Evolutionary conservation across 2,797 vertebrate species (phyloP).

Genomic region (Perodicticus potto): DNA sequence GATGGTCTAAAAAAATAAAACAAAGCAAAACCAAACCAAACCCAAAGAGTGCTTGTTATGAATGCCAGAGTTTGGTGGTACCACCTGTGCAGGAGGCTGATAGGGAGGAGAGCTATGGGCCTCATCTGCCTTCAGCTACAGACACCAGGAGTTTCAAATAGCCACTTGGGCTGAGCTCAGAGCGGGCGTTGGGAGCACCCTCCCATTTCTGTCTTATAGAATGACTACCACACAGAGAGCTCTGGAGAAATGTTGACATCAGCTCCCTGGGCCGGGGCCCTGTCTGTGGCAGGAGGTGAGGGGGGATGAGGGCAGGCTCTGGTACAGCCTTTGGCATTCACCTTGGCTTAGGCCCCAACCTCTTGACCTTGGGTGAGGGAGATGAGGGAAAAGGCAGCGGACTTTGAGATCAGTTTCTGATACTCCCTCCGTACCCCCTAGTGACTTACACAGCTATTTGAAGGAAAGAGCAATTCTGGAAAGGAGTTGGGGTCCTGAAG

Average conservation of each 20-base stretch:
- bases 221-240: not conserved
- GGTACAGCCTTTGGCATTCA: not conserved
- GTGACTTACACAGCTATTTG: not conserved
- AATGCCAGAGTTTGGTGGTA: too few relatives aligned
- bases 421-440: not conserved
- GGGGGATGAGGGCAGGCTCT: too few relatives aligned
- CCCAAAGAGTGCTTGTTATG: too few relatives aligned
- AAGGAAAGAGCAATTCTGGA: not conserved
- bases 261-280: not conserved
- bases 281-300: too few relatives aligned
- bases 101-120: not conserved
- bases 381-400: not conserved
- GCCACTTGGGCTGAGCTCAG: not conserved
- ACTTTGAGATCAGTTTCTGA: not conserved
- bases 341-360: not conserved
- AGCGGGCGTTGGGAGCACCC: too few relatives aligned
- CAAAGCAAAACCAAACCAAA: too few relatives aligned
- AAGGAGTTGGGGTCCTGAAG: not conserved
- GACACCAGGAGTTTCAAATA: not conserved
- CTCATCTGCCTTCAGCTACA: not conserved
- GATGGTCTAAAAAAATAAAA: too few relatives aligned
- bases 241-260: not conserved
- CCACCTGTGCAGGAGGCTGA: rapidly evolving
- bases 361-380: not conserved
- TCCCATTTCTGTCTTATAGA: not conserved